Conservation (phyloP, 2,888 invertebrate species). For the Bombyx huttoni region DNA sequence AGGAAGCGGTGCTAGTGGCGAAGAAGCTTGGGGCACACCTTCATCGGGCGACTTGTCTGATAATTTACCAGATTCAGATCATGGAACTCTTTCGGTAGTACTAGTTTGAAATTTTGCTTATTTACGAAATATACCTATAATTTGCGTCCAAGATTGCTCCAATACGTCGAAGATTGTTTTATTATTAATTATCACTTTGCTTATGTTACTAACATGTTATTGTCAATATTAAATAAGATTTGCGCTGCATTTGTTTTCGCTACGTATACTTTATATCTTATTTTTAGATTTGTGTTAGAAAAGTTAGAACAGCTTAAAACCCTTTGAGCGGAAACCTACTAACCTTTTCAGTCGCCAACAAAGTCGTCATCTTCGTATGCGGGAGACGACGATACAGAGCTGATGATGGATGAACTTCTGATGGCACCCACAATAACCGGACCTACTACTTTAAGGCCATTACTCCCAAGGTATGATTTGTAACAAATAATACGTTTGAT, state of each 20-base stretch:
- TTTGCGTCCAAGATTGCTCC: no score
- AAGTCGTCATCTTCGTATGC: conserved; percentile 78
- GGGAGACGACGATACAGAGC: conserved; percentile 82
- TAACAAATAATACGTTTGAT: no score
- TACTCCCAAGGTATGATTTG: conserved; percentile 74
- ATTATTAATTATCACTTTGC: no score
- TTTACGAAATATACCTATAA: no score
- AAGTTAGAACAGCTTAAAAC: conserved; percentile 9
- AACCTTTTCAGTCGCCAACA: conserved; percentile 71
- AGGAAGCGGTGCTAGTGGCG: conserved; percentile 87
- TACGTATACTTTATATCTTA: no score
- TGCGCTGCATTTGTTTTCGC: no score
- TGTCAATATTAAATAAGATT: no score
- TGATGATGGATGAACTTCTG: conserved; percentile 85
- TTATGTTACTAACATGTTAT: no score
- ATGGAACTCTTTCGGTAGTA: conserved; percentile 76
- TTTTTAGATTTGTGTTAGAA: not conserved
- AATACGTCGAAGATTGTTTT: no score
- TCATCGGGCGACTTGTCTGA: conserved; percentile 88
- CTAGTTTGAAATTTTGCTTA: not conserved
- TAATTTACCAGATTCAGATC: conserved; percentile 79
- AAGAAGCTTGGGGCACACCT: conserved; percentile 92
- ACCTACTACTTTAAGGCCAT: conserved; percentile 77
- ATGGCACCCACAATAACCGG: conserved; percentile 85
- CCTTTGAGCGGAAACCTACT: conserved; percentile 25